Evolutionary conservation across 2,113 vertebrate genomes (phyloP), one percentile per base, ranked within the genome.

Genomic region (Nyctereutes procyonoides): DNA sequence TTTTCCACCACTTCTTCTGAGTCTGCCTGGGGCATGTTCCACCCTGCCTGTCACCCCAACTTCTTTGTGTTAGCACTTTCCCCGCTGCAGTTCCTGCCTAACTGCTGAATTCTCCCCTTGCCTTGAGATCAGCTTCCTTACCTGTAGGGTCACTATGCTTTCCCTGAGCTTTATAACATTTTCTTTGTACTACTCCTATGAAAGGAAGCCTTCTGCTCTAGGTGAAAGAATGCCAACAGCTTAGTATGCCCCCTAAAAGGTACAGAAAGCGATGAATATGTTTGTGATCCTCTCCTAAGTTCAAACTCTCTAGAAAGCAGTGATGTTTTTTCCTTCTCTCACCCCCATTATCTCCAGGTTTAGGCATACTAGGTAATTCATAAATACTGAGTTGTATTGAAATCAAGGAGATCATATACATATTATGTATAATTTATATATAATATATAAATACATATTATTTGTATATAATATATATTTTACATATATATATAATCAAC

Each of bases 371-470:
- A 87, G 35, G 28, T 73, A 96, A 84, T 85, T 92, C 24, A 74
- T 88, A 58, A 86, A 63, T 38, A 2, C 65, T 96, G 77, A 93
- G 76, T 89, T 87, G 87, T 93, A 71, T n/a, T 84, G 84, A 95
- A 97, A 87, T 79, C 48, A 95, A 84, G 38, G 48, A 85, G 20
- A 2, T 95, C 17, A 69, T 88, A 55, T 92, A 55, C 89, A 12
- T 93, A 38, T 83, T 83, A 43, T 95, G 14, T 85, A 30, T 81
- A 22, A 48, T 8, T 5, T 32, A 19, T 19, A 15, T 71, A 19
- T 35, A 86, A 48, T 87, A 7, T 92, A 35, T 85, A 51, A 5
- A 65, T 63, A 28, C 11, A 24, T 63, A 26, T 28, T 28, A 26
- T 63, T 3, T 55, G 15, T 55, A 55, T 85, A 65, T 89, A 10